These are phyloP conservation scores for Caenorhabditis sp. DNA, from an alignment of 2,888 invertebrate genomes.

Conservation along the genomic window DNA sequence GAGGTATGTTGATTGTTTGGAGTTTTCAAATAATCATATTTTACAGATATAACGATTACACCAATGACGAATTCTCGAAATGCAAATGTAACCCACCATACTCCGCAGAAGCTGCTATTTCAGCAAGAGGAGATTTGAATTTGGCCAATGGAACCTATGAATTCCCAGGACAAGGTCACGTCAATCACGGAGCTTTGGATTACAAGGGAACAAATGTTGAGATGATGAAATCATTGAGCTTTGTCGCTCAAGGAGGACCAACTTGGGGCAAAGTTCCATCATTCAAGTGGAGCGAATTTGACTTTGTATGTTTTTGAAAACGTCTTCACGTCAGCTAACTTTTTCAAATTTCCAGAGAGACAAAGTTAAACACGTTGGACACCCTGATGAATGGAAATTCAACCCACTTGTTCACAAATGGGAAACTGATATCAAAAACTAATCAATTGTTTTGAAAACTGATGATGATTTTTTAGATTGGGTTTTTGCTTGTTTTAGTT, in stretches of 20 bases:
- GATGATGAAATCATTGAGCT: slow-evolving; percentile 73
- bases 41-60: slow-evolving; percentile 80
- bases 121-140: slow-evolving; percentile 80
- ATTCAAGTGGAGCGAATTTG: slow-evolving; percentile 82
- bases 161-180: slow-evolving; percentile 77
- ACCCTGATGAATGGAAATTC: slow-evolving; percentile 82
- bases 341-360: slow-evolving; percentile 39
- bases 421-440: slow-evolving; percentile 59
- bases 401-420: slow-evolving; percentile 74
- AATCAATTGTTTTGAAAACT: neutral
- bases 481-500: no score
- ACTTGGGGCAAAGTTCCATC: slow-evolving; percentile 77
- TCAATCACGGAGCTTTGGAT: slow-evolving; percentile 80
- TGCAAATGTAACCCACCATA: slow-evolving; percentile 80
- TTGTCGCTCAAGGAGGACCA: slow-evolving; percentile 76
- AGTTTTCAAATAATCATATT: no score
- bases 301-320: slow-evolving; percentile 73
- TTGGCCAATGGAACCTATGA: slow-evolving; percentile 79
- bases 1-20: slow-evolving; percentile 71
- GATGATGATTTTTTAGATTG: no score
- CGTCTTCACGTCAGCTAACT: neutral
- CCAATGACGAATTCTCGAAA: slow-evolving; percentile 78
- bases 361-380: slow-evolving; percentile 77
- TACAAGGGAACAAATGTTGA: slow-evolving; percentile 75
- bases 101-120: slow-evolving; percentile 79